Evolutionary conservation across 2,888 invertebrate species (phyloP).

Genomic region (Anticlea derivata): DNA sequence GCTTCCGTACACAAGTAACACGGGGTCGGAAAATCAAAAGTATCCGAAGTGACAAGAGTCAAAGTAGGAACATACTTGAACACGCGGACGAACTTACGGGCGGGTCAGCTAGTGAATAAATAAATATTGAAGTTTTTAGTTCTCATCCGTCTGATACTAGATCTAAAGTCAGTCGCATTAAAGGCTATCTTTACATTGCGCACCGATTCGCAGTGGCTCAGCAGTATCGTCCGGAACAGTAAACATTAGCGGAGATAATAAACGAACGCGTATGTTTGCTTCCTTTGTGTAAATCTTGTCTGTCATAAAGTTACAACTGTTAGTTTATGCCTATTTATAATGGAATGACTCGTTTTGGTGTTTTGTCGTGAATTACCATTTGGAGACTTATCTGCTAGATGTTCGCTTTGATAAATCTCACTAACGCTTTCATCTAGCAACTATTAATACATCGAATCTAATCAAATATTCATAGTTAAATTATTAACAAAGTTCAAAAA

Average conservation of each 20-base stretch:
- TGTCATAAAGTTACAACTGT: constrained; percentile 54
- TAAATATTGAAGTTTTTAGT: too few species aligned
- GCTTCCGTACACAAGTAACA: too few species aligned
- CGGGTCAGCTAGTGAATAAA: too few species aligned
- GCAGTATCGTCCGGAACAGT: constrained; percentile 51
- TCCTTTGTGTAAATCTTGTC: constrained; percentile 56
- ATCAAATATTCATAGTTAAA: constrained; percentile 12
- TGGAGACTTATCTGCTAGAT: constrained; percentile 32
- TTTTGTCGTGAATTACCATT: constrained; percentile 1
- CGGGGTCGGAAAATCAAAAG: too few species aligned
- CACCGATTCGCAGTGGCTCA: constrained; percentile 2
- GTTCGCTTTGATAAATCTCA: constrained; percentile 43
- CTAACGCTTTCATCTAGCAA: constrained; percentile 32
- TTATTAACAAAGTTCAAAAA: constrained; percentile 23
- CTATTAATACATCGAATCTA: constrained; percentile 22
- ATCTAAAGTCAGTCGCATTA: neutral
- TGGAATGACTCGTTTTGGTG: constrained; percentile 1
- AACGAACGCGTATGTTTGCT: constrained; percentile 54
- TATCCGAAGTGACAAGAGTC: too few species aligned
- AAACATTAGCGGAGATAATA: constrained; percentile 64
- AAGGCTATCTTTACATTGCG: neutral
- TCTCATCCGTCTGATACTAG: neutral
- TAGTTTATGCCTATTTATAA: constrained; percentile 25
- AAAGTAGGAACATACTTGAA: too few species aligned
- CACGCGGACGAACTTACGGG: too few species aligned